Conservation (phyloP, 2,113 vertebrate genomes). For the Orcinus orca region DNA sequence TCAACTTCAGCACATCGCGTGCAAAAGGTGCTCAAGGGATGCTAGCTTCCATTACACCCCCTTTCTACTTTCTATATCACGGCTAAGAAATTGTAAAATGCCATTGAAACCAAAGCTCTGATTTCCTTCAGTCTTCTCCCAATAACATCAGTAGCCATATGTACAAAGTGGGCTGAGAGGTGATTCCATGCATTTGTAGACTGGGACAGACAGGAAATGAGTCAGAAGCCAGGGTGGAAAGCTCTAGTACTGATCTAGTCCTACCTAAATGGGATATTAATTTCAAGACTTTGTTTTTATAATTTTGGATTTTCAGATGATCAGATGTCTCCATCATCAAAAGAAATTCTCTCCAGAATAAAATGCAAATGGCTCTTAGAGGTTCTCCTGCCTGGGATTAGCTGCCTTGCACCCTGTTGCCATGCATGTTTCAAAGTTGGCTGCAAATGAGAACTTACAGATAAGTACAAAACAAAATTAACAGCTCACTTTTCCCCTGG, state of each 20-base stretch:
- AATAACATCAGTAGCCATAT: neutral
- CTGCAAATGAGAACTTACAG: slow-evolving; percentile 51
- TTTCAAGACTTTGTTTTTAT: neutral
- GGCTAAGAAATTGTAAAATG: neutral
- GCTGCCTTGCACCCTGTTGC: neutral
- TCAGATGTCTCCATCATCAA: slow-evolving; percentile 4
- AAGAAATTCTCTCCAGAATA: slow-evolving; percentile 34
- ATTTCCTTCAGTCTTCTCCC: neutral
- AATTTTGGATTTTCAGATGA: slow-evolving; percentile 19
- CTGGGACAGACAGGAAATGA: neutral
- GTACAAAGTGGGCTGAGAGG: neutral
- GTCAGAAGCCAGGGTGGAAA: neutral
- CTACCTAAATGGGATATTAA: neutral
- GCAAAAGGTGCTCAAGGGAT: neutral
- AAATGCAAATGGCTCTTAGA: slow-evolving; percentile 36
- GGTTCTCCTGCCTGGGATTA: slow-evolving; percentile 4
- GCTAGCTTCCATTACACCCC: neutral
- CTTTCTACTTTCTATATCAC: neutral
- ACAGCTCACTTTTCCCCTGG: slow-evolving; percentile 57
- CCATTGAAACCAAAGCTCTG: neutral
- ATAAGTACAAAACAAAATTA: slow-evolving; percentile 66
- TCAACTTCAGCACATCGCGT: neutral
- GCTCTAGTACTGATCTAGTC: neutral
- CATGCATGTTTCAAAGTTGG: slow-evolving; percentile 48
- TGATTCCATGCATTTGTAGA: neutral